These are phyloP conservation scores for Sphyrna mokarran DNA, from an alignment of 2,113 vertebrate species.

Conservation along the genomic window DNA sequence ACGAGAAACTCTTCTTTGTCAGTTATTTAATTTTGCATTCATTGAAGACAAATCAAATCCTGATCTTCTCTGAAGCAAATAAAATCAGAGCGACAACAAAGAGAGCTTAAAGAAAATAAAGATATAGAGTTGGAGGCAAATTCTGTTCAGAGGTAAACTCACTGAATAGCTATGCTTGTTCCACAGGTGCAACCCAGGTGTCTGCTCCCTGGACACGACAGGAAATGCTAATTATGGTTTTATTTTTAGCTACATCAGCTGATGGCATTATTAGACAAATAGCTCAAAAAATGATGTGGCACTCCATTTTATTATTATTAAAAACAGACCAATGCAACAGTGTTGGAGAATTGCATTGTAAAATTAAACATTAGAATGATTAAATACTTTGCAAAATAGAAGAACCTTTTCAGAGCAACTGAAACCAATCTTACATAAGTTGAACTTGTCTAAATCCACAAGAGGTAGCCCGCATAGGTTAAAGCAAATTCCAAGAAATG, in stretches of 20 bases:
- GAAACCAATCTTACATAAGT: not conserved
- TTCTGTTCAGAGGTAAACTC: not conserved
- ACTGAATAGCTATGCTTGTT: not conserved
- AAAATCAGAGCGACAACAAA: not conserved
- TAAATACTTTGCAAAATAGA: not conserved
- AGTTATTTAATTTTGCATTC: not conserved
- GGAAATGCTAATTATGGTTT: not conserved
- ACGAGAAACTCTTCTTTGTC: not conserved
- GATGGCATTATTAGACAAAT: not conserved
- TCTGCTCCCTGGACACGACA: not conserved
- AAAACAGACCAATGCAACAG: not conserved
- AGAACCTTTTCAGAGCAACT: not conserved
- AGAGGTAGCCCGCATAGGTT: not conserved
- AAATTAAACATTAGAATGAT: not conserved
- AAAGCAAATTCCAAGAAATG: constrained; percentile 27
- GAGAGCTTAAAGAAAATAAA: not conserved
- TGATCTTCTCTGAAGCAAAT: not conserved
- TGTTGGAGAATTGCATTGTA: not conserved
- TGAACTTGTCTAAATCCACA: not conserved
- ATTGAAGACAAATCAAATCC: not conserved
- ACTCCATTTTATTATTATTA: not conserved
- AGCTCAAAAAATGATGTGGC: not conserved
- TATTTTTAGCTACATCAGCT: not conserved
- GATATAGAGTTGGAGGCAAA: not conserved
- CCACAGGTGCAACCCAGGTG: not conserved